phyloP scores from a whole-genome alignment of 1,140 invertebrate genomes.

The Telenomus remus region DNA sequence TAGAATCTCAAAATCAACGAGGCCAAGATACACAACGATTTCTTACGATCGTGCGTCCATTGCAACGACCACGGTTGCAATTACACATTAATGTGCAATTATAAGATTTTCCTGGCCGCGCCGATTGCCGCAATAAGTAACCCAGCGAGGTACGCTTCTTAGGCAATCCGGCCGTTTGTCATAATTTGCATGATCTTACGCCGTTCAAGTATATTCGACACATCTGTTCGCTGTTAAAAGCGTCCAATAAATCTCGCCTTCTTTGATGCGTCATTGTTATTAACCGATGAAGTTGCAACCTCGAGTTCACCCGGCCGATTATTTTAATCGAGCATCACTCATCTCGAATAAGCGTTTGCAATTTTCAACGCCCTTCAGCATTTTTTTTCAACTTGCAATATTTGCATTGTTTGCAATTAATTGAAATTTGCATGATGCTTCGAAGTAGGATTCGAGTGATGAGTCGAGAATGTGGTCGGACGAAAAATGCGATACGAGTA shows the following conservation, averaged over 20 bases:
- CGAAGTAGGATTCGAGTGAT: no score
- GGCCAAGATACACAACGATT: constrained; percentile 18
- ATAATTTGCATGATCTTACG: constrained; percentile 23
- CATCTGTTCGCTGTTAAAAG: background rate
- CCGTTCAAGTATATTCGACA: constrained; percentile 5
- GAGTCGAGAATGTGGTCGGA: no score
- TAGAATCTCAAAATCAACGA: constrained; percentile 59
- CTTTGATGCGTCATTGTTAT: constrained; percentile 1
- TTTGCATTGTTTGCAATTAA: background rate
- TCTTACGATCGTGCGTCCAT: no score
- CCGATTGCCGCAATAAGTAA: constrained; percentile 15
- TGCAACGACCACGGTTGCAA: constrained; percentile 19
- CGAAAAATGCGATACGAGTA: no score
- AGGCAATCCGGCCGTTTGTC: constrained; percentile 8
- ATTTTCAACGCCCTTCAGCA: no score
- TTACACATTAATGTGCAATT: constrained; percentile 28
- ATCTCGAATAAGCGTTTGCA: no score
- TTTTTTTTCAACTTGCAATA: no score
- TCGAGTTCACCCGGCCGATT: no score
- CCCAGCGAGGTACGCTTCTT: background rate
- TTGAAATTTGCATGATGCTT: background rate
- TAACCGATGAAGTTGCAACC: background rate
- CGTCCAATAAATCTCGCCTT: constrained; percentile 1
- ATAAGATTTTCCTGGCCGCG: constrained; percentile 30
- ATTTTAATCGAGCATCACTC: no score